Evolutionary conservation across 2,888 invertebrate genomes (phyloP).

Genomic region (Ormyrus rosae): DNA sequence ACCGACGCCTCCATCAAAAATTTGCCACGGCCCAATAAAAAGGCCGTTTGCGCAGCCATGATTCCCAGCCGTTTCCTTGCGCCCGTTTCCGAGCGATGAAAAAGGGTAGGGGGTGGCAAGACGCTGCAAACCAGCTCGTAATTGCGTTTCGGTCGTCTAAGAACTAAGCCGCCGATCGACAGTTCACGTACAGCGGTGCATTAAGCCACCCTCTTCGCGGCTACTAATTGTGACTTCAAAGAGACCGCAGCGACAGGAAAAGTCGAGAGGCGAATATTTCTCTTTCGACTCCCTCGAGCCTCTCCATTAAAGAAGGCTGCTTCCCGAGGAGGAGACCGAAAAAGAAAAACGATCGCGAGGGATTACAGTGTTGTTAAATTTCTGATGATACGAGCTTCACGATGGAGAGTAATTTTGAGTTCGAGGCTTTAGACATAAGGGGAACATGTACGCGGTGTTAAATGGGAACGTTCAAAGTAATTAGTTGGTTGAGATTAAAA

Average conservation of each 20-base stretch:
- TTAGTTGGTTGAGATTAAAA: no score
- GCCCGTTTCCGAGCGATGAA: neutral
- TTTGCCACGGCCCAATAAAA: constrained; percentile 1
- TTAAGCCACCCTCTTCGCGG: neutral
- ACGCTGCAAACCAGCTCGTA: constrained; percentile 34
- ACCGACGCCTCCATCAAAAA: neutral
- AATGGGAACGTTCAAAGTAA: no score
- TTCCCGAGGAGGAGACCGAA: neutral
- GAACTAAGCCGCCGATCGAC: constrained; percentile 37
- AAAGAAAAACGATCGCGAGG: neutral
- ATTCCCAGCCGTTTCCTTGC: neutral
- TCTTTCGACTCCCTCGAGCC: neutral
- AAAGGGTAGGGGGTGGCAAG: neutral
- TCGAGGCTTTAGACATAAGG: no score
- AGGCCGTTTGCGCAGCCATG: neutral
- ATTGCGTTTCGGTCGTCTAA: constrained; percentile 39
- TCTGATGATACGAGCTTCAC: neutral
- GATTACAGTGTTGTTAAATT: constrained; percentile 8
- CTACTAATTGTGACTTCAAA: constrained; percentile 49
- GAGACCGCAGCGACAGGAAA: constrained; percentile 9
- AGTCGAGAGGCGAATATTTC: constrained; percentile 8
- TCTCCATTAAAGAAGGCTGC: neutral
- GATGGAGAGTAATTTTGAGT: no score
- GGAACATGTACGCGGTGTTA: no score
- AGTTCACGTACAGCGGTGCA: neutral